phyloP scores from a whole-genome alignment of 2,797 vertebrate species.

The Ambastaia sidthimunki region DNA sequence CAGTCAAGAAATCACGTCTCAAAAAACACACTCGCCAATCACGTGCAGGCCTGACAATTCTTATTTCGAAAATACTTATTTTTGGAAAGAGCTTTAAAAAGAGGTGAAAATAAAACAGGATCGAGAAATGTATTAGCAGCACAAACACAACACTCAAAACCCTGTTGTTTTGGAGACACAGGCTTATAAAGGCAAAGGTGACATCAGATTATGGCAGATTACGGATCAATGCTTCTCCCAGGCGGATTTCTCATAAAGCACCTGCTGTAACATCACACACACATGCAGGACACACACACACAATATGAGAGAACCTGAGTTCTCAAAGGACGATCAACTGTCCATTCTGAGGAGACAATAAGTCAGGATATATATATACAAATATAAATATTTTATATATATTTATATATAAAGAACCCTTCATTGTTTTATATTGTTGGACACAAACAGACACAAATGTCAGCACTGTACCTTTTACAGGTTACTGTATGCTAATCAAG shows the following conservation, averaged over 20 bases:
- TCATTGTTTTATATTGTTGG: no score
- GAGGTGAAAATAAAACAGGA: not conserved
- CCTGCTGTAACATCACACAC: constrained; percentile 57
- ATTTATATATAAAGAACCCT: no score
- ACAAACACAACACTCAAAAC: not conserved
- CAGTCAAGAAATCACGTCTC: constrained; percentile 56
- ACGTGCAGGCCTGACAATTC: constrained; percentile 1
- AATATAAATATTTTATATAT: no score
- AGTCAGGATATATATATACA: constrained; percentile 23
- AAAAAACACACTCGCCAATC: constrained; percentile 50
- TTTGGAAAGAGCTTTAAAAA: not conserved
- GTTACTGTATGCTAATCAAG: no score
- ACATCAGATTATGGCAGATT: constrained; percentile 6
- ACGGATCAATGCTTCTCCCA: constrained; percentile 39
- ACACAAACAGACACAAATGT: no score
- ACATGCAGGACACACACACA: constrained; percentile 51
- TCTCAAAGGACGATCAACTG: constrained; percentile 40
- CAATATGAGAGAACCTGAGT: constrained; percentile 52
- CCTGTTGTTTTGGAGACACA: not conserved
- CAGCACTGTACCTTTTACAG: no score
- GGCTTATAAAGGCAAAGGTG: not conserved
- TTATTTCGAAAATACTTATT: no score
- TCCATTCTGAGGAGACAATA: constrained; percentile 17
- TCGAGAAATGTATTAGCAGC: no score
- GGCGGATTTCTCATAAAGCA: constrained; percentile 47